Evolutionary conservation across 2,888 invertebrate species (phyloP), one percentile per base, ranked within the genome.

Genomic region (Pyralis farinalis): DNA sequence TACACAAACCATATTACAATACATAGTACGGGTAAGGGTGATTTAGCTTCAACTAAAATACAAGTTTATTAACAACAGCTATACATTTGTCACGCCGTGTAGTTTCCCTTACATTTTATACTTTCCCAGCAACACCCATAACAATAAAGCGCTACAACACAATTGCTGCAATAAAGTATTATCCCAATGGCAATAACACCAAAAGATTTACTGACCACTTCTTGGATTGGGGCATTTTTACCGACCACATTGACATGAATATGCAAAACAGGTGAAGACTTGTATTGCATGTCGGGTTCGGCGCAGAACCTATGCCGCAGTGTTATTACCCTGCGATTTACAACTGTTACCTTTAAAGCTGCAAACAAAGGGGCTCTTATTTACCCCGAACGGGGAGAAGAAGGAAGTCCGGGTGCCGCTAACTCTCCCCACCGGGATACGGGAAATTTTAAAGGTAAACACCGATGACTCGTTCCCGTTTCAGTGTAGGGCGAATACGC

Each of bases 311-410:
- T 40, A 44, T 53, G 52, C 64, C 57, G 54, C 64, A 58, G 57
- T 62, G 65, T 71, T 74, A 77, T 76, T 77, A 66, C 71, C 69
- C 58, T 67, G 65, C 71, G 71, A 80, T 80, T 76, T 74, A 74
- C 75, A 72, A 63, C 70, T 63, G 67, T 66, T 66, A 71, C 70
- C 65, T 66, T 66, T 66, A 71, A 54, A 67, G 70, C 64, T 57
- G 60, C 68, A 71, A 71, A 75, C 75, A 74, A 77, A 71, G 71
- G 69, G 63, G 50, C 59, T 62, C 55, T 63, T 73, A 71, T 76
- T 76, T 73, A 67, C 69, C 55, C 60, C 62, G 57, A 47, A 16
- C 45, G 50, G 58, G 53, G 59, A 56, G 57, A 53, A 56, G 57
- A 53, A 66, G 63, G 65, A 72, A 69, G 58, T 69, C 61, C 56